These are phyloP conservation scores for Branchipolynoe longqiensis DNA, from an alignment of 2,888 invertebrate species.

Conservation along the genomic window DNA sequence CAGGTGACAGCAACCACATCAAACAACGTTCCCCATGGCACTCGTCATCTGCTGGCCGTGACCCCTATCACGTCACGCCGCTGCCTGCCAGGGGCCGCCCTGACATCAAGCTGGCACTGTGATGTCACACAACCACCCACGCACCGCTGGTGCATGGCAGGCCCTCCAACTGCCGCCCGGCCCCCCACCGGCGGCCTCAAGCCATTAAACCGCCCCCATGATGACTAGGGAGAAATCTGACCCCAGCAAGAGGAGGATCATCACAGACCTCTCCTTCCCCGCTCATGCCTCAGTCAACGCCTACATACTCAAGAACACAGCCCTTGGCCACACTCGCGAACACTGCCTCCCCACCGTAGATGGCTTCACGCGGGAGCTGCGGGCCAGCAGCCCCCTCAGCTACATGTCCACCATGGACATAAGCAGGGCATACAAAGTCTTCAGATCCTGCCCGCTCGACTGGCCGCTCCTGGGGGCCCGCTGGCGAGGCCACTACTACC, in stretches of 20 bases:
- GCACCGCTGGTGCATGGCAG: too few species aligned
- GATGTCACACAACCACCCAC: too few species aligned
- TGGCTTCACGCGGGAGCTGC: not conserved
- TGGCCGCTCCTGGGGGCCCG: not conserved
- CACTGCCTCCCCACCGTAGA: not conserved
- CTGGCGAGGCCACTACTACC: not conserved
- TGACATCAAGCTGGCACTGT: too few species aligned
- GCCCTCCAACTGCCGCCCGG: too few species aligned
- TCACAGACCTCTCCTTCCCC: not conserved
- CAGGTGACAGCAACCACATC: too few species aligned
- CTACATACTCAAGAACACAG: not conserved
- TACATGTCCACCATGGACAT: not conserved
- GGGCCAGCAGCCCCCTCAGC: not conserved
- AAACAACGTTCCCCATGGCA: too few species aligned
- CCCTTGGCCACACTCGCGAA: not conserved
- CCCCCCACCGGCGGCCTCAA: too few species aligned
- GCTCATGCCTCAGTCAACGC: not conserved
- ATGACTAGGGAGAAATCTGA: not conserved
- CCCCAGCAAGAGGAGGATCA: not conserved
- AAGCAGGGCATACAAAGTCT: not conserved
- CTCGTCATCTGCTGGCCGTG: too few species aligned
- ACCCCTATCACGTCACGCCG: too few species aligned
- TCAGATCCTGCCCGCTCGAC: not conserved
- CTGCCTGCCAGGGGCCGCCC: too few species aligned
- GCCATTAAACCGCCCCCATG: too few species aligned